Conservation (phyloP, 2,797 vertebrate genomes). For the Clamator glandarius region DNA sequence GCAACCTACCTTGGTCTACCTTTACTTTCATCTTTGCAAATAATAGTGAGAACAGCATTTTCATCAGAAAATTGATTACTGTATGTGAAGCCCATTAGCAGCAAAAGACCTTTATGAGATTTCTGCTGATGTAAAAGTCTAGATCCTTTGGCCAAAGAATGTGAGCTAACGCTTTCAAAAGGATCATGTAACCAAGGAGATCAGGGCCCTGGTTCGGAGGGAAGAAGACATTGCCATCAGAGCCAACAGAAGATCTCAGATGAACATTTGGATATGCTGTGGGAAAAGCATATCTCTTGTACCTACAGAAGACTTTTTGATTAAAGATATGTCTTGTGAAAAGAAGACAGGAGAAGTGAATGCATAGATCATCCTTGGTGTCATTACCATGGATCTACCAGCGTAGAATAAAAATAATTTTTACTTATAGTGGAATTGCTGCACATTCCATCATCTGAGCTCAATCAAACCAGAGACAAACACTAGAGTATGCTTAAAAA, state of each 20-base stretch:
- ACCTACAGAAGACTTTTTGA: background rate
- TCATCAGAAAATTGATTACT: background rate
- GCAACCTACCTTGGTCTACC: background rate
- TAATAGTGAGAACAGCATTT: background rate
- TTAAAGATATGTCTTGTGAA: background rate
- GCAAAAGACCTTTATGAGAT: background rate
- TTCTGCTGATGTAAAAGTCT: rapidly evolving
- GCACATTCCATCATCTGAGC: background rate
- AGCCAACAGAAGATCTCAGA: background rate
- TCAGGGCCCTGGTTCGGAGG: background rate
- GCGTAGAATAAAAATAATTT: background rate
- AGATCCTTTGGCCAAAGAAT: background rate
- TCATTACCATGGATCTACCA: background rate
- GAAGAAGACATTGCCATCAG: background rate
- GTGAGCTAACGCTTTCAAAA: background rate
- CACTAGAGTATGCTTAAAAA: background rate
- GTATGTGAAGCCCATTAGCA: background rate
- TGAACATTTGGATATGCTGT: background rate
- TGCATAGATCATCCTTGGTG: background rate
- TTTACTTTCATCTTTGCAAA: background rate
- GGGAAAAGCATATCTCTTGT: background rate
- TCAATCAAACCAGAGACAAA: background rate
- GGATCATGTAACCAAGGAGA: background rate
- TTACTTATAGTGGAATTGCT: background rate
- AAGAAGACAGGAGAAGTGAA: background rate